phyloP scores from a whole-genome alignment of 2,797 vertebrate species.

The Borostomias antarcticus region DNA sequence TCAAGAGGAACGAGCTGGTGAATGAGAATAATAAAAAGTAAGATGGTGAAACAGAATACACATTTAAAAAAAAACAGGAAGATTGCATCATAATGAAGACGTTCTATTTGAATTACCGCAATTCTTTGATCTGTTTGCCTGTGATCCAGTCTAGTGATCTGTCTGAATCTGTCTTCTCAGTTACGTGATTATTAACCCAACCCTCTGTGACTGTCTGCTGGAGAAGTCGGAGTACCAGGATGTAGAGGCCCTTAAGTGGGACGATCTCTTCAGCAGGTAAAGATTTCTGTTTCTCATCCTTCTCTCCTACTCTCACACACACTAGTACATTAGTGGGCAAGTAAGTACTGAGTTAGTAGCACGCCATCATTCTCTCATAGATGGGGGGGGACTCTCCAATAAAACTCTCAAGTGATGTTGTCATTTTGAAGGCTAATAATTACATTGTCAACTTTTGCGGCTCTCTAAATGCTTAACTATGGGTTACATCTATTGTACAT shows the following conservation, averaged over 20 bases:
- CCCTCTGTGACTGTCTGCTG: constrained; percentile 91
- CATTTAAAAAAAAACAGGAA: not conserved
- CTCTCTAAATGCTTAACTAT: too few species aligned
- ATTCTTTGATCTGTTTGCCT: not conserved
- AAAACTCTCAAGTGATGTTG: too few species aligned
- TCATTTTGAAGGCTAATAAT: too few species aligned
- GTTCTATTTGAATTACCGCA: not conserved
- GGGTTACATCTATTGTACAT: too few species aligned
- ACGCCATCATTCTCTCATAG: not conserved
- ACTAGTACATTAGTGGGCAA: too few species aligned
- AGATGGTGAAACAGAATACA: constrained; percentile 47
- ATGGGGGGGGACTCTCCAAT: too few species aligned
- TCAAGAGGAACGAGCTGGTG: constrained; percentile 89
- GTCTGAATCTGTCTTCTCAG: constrained; percentile 62
- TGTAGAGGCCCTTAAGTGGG: constrained; percentile 87
- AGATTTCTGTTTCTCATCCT: too few species aligned
- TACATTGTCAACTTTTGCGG: too few species aligned
- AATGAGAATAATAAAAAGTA: constrained; percentile 91
- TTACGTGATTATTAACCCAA: constrained; percentile 85
- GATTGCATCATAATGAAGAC: not conserved
- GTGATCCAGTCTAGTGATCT: not conserved
- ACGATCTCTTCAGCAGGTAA: constrained; percentile 92
- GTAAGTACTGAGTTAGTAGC: too few species aligned
- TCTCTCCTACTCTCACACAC: too few species aligned
- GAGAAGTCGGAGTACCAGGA: constrained; percentile 89